A percentile compares a stretch with the other conserved stretches of the same genome.
Conservation (phyloP, 2,888 invertebrate species). For the Altica lythri region DNA sequence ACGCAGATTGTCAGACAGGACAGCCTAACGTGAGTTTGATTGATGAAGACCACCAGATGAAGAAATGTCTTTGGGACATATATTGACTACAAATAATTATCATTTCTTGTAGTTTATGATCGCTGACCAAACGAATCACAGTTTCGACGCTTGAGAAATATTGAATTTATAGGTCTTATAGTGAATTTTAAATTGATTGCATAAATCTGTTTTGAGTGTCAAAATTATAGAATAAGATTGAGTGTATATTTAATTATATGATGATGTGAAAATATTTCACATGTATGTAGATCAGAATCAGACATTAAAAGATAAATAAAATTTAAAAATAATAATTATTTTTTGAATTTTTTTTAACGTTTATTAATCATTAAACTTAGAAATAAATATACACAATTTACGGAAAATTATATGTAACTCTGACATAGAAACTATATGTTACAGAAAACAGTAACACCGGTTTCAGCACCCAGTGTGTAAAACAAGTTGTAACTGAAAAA, state of each 20-base stretch:
- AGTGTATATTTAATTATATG: background rate
- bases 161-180: slow-evolving; percentile 10
- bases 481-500: no score
- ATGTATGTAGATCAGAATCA: no score
- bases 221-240: background rate
- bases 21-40: slow-evolving; percentile 54
- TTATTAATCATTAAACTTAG: no score
- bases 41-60: slow-evolving; percentile 58
- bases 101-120: slow-evolving; percentile 33
- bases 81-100: slow-evolving; percentile 56
- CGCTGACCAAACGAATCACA: slow-evolving; percentile 23
- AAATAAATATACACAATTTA: no score
- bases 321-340: no score
- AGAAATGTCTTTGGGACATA: slow-evolving; percentile 55
- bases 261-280: no score
- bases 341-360: no score
- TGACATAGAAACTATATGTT: no score
- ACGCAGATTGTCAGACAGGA: slow-evolving; percentile 40
- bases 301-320: no score
- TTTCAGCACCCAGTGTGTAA: no score
- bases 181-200: slow-evolving; percentile 7
- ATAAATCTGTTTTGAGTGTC: background rate
- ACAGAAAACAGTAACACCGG: no score
- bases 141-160: slow-evolving; percentile 16
- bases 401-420: no score